Conservation (phyloP, 1,140 invertebrate species). For the Paraescarpia echinospica region DNA sequence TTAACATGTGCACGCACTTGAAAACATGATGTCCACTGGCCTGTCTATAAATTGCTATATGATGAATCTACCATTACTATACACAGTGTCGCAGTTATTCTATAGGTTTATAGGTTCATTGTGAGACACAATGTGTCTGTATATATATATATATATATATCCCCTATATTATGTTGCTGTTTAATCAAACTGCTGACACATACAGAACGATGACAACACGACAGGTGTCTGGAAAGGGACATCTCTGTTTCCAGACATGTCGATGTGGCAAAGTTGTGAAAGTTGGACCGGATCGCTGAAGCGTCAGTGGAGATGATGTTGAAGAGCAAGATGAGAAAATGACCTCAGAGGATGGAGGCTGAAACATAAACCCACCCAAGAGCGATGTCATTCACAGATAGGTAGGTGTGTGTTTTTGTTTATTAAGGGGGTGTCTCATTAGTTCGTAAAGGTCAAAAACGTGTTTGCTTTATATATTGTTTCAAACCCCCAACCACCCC, state of each 20-base stretch:
- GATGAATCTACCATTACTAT: too few relatives aligned
- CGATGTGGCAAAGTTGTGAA: not conserved
- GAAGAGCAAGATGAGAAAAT: not conserved
- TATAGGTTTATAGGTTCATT: too few relatives aligned
- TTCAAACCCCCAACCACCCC: too few relatives aligned
- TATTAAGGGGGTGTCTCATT: not conserved
- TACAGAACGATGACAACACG: not conserved
- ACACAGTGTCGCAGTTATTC: too few relatives aligned
- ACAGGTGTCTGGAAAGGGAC: not conserved
- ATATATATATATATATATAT: too few relatives aligned
- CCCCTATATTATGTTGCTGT: too few relatives aligned
- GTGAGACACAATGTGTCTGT: too few relatives aligned
- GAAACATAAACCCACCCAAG: not conserved
- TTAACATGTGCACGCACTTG: too few relatives aligned
- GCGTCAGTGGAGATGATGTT: not conserved
- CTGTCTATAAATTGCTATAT: too few relatives aligned
- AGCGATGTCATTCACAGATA: not conserved
- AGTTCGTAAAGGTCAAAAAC: too few relatives aligned
- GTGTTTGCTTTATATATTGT: too few relatives aligned
- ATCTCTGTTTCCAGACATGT: not conserved
- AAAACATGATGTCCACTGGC: too few relatives aligned
- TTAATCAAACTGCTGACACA: not conserved
- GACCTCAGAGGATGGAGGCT: not conserved
- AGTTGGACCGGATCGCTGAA: not conserved
- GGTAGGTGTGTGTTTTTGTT: not conserved